Base-by-base conservation (phyloP, 1,140 invertebrate species). In the Oryzaephilus surinamensis region DNA sequence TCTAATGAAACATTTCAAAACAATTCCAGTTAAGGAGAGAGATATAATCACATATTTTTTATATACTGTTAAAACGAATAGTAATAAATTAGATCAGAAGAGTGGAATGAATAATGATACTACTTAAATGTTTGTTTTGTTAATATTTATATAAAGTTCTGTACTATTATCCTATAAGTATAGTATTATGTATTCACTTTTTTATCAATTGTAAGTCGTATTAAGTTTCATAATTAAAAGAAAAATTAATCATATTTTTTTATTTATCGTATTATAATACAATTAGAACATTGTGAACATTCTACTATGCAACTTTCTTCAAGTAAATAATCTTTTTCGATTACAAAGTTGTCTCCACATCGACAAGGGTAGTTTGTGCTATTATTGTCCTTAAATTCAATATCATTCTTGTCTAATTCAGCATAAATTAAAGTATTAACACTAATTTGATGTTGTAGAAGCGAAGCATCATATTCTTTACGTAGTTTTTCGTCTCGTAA, bases 11-110 rank as follows among this genome's bases (percentile, higher is more conserved):
- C 93, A 97, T 67, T 97, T 97, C 63, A 89, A 89, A 61, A 81
- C 86, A 32, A 88, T 97, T 57, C 87, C 84, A 23, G 86, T 97
- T 1, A 78, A 81, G 51, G 92, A 97, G 62, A 97, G 95, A 59
- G 92, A 97, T 64, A 84, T 88, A 15, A 66, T 95, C 10, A 91
- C 91, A n/a, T 92, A 84, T 57, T 97, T 97, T 60, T 90, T 97
- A 49, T 96, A 95, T 58, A 94, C 87, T 63, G 86, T 96, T 0
- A 97, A 96, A 71, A 89, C 84, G 38, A 91, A 93, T 66, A 81
- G 82, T 32, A 93, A 91, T 59, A 93, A 92, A 63, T 65, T 92
- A 47, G 89, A 93, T 64, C 85, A 89, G 61, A 89, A 87, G 58
- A 88, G 85, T 69, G 82, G 82, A 43, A 69, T 79, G 30, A 79